Conservation (phyloP, 2,797 vertebrate genomes). For the Linurgus olivaceus region DNA sequence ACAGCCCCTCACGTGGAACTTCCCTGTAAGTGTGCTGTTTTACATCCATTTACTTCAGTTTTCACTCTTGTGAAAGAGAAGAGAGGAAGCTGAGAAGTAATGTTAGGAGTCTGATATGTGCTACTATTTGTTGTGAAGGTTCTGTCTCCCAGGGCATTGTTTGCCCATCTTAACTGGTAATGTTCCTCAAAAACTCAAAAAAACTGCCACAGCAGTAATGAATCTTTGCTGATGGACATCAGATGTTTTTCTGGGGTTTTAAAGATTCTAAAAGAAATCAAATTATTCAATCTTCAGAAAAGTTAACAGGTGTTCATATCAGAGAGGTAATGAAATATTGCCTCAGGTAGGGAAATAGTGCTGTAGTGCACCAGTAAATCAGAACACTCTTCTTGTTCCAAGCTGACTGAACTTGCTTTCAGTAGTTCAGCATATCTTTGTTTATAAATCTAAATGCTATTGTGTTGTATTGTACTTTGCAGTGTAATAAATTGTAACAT, state of each 20-base stretch:
- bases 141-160: neutral
- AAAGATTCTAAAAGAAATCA: neutral
- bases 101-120: neutral
- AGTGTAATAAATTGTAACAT: slow-evolving; percentile 72
- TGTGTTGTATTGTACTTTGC: slow-evolving; percentile 53
- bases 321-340: neutral
- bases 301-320: slow-evolving; percentile 14
- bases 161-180: neutral
- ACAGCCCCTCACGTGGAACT: neutral
- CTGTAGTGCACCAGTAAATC: neutral
- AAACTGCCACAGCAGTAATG: neutral
- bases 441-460: slow-evolving; percentile 54
- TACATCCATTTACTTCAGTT: neutral
- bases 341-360: neutral
- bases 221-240: slow-evolving; percentile 19
- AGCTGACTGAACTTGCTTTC: neutral
- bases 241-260: slow-evolving; percentile 15
- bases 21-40: neutral
- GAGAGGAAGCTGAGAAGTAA: neutral
- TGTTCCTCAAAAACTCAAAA: neutral
- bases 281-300: slow-evolving; percentile 10
- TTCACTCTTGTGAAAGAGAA: neutral
- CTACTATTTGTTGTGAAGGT: neutral
- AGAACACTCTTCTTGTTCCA: neutral
- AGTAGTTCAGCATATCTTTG: slow-evolving; percentile 29